Conservation (phyloP, 2,888 invertebrate species). For the Metacarcinus magister region DNA sequence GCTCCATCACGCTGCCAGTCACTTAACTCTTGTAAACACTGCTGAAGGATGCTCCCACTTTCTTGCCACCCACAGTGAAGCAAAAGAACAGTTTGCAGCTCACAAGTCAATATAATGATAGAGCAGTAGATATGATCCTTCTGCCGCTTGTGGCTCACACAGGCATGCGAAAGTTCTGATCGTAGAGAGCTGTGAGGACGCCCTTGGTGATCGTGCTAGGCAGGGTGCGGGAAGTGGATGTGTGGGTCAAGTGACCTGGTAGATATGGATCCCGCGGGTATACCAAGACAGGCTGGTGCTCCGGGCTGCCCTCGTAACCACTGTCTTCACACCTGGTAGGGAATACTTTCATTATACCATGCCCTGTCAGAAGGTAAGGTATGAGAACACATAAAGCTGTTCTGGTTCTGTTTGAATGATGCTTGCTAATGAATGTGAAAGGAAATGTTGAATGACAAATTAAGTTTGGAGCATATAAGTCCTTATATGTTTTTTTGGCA, state of each 20-base stretch:
- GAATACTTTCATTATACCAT: neutral
- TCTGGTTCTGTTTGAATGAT: neutral
- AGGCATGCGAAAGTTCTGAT: conserved; percentile 74
- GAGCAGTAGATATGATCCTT: neutral
- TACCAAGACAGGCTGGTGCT: conserved; percentile 74
- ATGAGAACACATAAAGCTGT: neutral
- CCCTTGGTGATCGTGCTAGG: conserved; percentile 76
- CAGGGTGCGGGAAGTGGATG: conserved; percentile 40
- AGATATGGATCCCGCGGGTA: conserved; percentile 70
- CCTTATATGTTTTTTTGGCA: neutral
- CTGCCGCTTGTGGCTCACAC: neutral
- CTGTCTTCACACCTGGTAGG: conserved; percentile 72
- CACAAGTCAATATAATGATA: neutral
- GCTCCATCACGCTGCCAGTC: neutral
- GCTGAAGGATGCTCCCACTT: neutral
- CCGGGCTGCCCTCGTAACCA: conserved; percentile 68
- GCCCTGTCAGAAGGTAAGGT: neutral
- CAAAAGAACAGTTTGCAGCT: neutral
- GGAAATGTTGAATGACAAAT: neutral
- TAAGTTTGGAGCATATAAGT: neutral
- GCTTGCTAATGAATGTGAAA: neutral
- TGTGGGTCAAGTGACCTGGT: neutral
- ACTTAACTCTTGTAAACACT: neutral
- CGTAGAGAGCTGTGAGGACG: conserved; percentile 77
- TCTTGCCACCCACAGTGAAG: neutral